Conservation (phyloP, 92 coral and sea anemone species). For the Virgularia gustaviana region DNA sequence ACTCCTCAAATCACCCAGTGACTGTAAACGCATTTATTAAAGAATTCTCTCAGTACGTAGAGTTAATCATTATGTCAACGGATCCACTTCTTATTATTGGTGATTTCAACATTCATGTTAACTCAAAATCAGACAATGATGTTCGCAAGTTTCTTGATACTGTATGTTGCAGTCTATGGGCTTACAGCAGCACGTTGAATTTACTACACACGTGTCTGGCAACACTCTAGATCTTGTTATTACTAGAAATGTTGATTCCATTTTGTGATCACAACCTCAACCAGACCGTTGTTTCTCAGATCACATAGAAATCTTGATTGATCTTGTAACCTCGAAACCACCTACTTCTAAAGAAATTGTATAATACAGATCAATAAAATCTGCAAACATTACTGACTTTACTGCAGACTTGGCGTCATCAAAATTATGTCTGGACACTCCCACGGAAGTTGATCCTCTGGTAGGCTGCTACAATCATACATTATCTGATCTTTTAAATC, state of each 20-base stretch:
- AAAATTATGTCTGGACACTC: slow-evolving; percentile 27
- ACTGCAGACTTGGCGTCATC: slow-evolving; percentile 47
- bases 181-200: slow-evolving; percentile 25
- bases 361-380: slow-evolving; percentile 49
- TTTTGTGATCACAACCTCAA: slow-evolving; percentile 15
- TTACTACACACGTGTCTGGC: slow-evolving; percentile 16
- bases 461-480: slow-evolving; percentile 49
- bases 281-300: slow-evolving; percentile 54
- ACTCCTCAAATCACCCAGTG: slow-evolving; percentile 44
- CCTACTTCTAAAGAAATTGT: slow-evolving; percentile 37
- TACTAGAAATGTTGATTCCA: slow-evolving; percentile 44
- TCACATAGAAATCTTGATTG: slow-evolving; percentile 43
- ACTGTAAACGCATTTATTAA: slow-evolving; percentile 7
- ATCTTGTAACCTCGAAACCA: slow-evolving; percentile 51
- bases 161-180: slow-evolving; percentile 36
- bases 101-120: slow-evolving; percentile 34
- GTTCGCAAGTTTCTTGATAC: slow-evolving; percentile 31
- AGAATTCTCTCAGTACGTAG: slow-evolving; percentile 24
- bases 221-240: slow-evolving; percentile 44
- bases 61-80: slow-evolving; percentile 23
- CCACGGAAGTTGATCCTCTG: slow-evolving; percentile 41
- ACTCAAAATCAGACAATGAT: slow-evolving; percentile 4
- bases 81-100: slow-evolving; percentile 47
- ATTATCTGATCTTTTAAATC: slow-evolving; percentile 47
- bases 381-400: slow-evolving; percentile 34